Conservation (phyloP, 2,113 vertebrate species). For the Oreotrochilus melanogaster region DNA sequence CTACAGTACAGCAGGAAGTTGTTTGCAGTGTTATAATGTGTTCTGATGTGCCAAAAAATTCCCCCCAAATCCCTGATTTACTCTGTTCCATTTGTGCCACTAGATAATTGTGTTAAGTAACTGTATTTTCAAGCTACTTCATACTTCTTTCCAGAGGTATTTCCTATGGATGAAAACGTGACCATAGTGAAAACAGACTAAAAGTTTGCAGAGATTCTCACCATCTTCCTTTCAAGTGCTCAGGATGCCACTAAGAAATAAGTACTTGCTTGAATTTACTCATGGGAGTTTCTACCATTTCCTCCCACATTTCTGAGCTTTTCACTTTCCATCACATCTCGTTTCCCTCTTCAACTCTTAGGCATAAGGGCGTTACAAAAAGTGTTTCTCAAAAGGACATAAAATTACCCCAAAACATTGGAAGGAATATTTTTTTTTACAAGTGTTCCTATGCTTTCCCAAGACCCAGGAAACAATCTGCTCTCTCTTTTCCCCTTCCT, state of each 20-base stretch:
- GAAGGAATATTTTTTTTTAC: accelerated
- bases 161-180: not conserved
- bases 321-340: not conserved
- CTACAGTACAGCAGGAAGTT: not conserved
- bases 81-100: not conserved
- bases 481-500: not conserved
- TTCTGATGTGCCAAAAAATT: accelerated
- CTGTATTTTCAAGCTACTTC: not conserved
- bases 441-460: not conserved
- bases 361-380: not conserved
- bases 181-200: not conserved
- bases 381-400: not conserved
- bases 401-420: not conserved
- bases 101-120: not conserved
- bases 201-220: not conserved
- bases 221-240: not conserved
- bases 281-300: not conserved
- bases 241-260: not conserved
- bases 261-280: not conserved
- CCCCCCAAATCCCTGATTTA: not conserved
- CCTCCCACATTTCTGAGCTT: not conserved
- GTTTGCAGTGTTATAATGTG: not conserved
- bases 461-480: not conserved
- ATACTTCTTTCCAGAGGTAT: not conserved
- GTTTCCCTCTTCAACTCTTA: not conserved